Evolutionary conservation across 2,888 invertebrate genomes (phyloP).

Genomic region (Yponomeuta evonymella): DNA sequence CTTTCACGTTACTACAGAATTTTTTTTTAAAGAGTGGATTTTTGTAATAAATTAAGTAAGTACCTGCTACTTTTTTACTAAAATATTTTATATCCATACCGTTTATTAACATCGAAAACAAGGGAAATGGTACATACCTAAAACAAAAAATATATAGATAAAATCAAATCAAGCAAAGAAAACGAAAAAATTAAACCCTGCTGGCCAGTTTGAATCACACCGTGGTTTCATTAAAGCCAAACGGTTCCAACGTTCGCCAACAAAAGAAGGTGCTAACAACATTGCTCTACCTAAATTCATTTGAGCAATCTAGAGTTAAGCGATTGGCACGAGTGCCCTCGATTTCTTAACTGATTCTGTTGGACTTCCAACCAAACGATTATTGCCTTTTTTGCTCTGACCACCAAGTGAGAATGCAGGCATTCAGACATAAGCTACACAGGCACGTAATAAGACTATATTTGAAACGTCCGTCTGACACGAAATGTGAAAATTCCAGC

Average conservation of each 20-base stretch:
- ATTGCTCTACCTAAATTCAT: background rate
- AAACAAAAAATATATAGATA: background rate
- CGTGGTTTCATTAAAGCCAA: background rate
- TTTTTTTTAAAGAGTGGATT: no score
- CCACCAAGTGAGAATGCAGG: background rate
- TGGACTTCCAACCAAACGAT: background rate
- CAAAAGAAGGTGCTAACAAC: background rate
- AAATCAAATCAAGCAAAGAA: background rate
- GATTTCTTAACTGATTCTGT: constrained; percentile 5
- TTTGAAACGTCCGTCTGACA: background rate
- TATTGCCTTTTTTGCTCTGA: background rate
- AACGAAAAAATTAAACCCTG: background rate
- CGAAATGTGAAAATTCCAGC: no score
- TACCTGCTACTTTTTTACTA: no score
- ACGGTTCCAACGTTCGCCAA: background rate
- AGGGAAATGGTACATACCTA: background rate
- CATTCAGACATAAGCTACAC: background rate
- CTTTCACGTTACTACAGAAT: no score
- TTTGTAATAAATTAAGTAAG: no score
- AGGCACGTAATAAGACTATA: background rate
- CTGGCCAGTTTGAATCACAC: background rate
- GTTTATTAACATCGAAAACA: no score
- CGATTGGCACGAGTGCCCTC: constrained; percentile 5
- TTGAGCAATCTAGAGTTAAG: background rate
- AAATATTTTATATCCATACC: no score